Conservation (phyloP, 2,888 invertebrate genomes). For the Drosophila quinaria region DNA sequence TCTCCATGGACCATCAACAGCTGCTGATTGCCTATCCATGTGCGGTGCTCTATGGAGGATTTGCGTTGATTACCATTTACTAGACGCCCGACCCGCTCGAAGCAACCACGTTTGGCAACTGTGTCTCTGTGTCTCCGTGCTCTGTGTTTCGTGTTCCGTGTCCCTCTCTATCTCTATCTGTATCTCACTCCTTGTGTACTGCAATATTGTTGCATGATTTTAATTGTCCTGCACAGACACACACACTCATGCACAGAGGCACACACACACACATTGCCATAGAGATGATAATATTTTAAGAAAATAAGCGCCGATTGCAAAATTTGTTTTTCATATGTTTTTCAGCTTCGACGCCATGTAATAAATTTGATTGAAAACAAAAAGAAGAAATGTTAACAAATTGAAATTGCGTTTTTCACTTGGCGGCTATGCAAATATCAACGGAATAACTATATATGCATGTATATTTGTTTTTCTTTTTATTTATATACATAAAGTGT, state of each 20-base stretch:
- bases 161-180: constrained; percentile 23
- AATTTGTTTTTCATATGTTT: constrained; percentile 69
- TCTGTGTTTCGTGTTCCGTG: constrained; percentile 16
- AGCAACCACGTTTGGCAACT: constrained; percentile 30
- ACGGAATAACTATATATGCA: background rate
- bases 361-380: constrained; percentile 75
- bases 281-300: constrained; percentile 67
- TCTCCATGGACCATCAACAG: constrained; percentile 91
- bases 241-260: constrained; percentile 17
- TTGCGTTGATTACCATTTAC: constrained; percentile 91
- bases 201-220: constrained; percentile 67
- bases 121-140: constrained; percentile 13
- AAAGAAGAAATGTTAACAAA: constrained; percentile 69
- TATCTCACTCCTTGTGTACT: constrained; percentile 24
- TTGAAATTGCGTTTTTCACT: constrained; percentile 65
- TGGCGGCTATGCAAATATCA: constrained; percentile 12
- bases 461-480: constrained; percentile 4
- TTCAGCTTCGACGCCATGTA: constrained; percentile 48
- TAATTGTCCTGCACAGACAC: constrained; percentile 61
- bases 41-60: constrained; percentile 91
- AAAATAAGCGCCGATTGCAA: constrained; percentile 77
- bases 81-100: constrained; percentile 38
- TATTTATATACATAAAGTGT: constrained; percentile 1
- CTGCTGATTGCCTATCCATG: constrained; percentile 91
- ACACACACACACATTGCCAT: constrained; percentile 33